Conservation (phyloP, 2,888 invertebrate species). For the Serripes groenlandicus region DNA sequence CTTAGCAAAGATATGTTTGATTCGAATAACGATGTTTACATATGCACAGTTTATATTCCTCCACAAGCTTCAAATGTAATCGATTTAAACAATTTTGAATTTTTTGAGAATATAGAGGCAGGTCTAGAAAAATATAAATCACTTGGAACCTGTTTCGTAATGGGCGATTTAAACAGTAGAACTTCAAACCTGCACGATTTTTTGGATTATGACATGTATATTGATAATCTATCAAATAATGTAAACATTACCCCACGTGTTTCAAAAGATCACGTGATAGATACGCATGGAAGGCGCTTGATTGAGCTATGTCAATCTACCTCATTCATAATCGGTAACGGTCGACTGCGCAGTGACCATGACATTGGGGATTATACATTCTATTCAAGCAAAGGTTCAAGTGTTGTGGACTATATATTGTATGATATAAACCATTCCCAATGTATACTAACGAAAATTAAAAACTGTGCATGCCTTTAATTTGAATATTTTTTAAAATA, state of each 20-base stretch:
- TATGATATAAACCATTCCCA: neutral
- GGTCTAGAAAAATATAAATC: constrained; percentile 1
- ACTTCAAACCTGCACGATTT: neutral
- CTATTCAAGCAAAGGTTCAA: neutral
- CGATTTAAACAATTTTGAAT: neutral
- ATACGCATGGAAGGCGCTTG: neutral
- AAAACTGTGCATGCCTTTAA: too few relatives aligned
- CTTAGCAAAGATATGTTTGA: too few relatives aligned
- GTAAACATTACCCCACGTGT: neutral
- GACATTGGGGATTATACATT: constrained; percentile 2
- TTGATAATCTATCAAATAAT: neutral
- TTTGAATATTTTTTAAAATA: too few relatives aligned
- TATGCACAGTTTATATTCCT: too few relatives aligned
- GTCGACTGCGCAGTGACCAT: neutral
- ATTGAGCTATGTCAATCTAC: neutral
- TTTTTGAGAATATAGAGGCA: constrained; percentile 5
- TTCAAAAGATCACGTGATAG: neutral
- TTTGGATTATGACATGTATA: neutral
- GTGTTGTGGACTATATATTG: constrained; percentile 3
- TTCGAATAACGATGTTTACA: too few relatives aligned
- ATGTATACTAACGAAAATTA: too few relatives aligned
- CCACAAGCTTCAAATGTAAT: neutral
- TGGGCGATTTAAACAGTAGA: constrained; percentile 1
- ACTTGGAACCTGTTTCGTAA: neutral
- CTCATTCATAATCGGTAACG: neutral